Percentiles rank a stretch among this genome's conserved stretches.
Evolutionary conservation across 2,888 invertebrate genomes (phyloP).

Genomic region (Cybosia mesomella): DNA sequence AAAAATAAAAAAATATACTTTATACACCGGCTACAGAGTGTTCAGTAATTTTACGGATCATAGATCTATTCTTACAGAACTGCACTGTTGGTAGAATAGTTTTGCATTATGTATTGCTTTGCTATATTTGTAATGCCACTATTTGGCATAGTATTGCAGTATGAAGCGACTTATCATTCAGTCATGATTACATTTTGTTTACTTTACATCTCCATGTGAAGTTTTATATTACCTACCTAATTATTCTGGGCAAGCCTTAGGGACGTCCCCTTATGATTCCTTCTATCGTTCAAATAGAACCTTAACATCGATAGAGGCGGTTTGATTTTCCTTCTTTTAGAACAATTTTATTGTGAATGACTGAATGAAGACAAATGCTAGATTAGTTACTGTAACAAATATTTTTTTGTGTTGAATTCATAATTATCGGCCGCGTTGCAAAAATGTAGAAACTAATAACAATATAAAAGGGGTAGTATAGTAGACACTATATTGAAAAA

Average conservation of each 20-base stretch:
- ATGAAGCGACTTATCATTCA: background rate
- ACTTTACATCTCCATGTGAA: background rate
- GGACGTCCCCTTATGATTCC: background rate
- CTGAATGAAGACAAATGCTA: no score
- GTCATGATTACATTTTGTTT: slow-evolving; percentile 1
- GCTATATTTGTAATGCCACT: background rate
- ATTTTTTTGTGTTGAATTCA: no score
- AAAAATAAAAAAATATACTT: slow-evolving; percentile 44
- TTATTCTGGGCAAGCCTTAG: background rate
- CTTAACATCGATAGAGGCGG: background rate
- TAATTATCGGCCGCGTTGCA: no score
- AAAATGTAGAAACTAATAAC: no score
- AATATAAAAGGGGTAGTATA: no score
- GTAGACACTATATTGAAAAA: no score
- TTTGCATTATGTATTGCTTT: background rate
- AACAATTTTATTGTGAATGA: no score
- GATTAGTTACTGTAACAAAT: no score
- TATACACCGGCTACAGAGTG: slow-evolving; percentile 36
- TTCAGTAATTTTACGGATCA: slow-evolving; percentile 18
- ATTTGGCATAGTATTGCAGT: background rate
- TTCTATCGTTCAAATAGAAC: background rate
- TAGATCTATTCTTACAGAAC: slow-evolving; percentile 7
- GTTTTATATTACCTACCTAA: background rate
- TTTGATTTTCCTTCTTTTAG: background rate
- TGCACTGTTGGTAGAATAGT: no score